A percentile compares a stretch with the other conserved stretches of the same genome.
Conservation (phyloP, 92 coral and sea anemone genomes). For the Pocillopora grandis region DNA sequence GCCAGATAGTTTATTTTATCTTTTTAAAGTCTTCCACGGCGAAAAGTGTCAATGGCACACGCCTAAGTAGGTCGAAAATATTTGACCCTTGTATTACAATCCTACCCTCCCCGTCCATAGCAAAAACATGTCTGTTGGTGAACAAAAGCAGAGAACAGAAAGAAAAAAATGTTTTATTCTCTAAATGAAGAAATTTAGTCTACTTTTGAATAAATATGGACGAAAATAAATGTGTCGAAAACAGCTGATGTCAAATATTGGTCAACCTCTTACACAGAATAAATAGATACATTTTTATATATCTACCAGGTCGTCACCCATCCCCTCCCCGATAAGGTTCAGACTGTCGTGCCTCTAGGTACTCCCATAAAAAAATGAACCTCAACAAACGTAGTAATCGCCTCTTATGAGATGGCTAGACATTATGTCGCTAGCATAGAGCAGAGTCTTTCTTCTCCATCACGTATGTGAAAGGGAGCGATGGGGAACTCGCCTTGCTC, state of each 20-base stretch:
- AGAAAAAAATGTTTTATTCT: slow-evolving; percentile 10
- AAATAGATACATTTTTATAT: neutral
- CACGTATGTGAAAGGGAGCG: slow-evolving; percentile 76
- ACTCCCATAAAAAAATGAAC: slow-evolving; percentile 45
- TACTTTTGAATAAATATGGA: neutral
- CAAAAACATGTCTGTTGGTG: neutral
- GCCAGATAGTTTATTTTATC: neutral
- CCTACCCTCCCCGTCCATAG: slow-evolving; percentile 12
- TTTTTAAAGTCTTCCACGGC: neutral
- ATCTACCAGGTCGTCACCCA: slow-evolving; percentile 11
- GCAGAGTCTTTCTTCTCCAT: slow-evolving; percentile 40
- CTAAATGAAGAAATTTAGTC: neutral
- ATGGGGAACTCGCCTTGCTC: slow-evolving; percentile 99
- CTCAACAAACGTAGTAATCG: slow-evolving; percentile 70
- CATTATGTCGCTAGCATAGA: slow-evolving; percentile 86
- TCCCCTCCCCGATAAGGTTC: slow-evolving; percentile 36
- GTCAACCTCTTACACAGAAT: neutral
- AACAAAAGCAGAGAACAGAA: neutral
- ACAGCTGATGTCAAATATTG: slow-evolving; percentile 17
- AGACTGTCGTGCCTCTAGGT: slow-evolving; percentile 14
- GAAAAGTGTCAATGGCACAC: neutral
- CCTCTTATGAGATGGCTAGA: slow-evolving; percentile 67
- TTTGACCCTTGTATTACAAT: neutral
- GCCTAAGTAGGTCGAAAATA: neutral
- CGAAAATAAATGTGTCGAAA: neutral